Base-by-base conservation (phyloP, 2,888 invertebrate species). In the Meghimatium bilineatum region DNA sequence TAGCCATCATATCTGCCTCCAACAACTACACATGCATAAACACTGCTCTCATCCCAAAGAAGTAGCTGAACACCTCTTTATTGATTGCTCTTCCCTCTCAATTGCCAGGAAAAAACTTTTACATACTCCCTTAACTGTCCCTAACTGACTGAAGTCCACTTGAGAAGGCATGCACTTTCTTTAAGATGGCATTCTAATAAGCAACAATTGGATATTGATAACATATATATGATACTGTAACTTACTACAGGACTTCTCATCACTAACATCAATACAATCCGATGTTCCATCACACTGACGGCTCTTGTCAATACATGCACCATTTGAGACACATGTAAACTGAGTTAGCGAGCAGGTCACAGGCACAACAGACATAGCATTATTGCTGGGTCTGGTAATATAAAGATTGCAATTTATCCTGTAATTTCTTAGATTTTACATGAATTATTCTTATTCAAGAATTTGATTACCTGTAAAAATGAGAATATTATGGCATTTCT, bases 191-290 rank as follows among this genome's bases (percentile, higher is more conserved):
- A n/a, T n/a, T n/a, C n/a, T n/a, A n/a, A n/a, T n/a, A n/a, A n/a
- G n/a, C n/a, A n/a, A n/a, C n/a, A n/a, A n/a, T n/a, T n/a, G n/a
- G n/a, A n/a, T n/a, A n/a, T n/a, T n/a, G n/a, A n/a, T n/a, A n/a
- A n/a, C n/a, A n/a, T 34, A 60, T n/a, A 74, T 14, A 56, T 67
- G 6, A 56, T 38, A 29, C 52, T 44, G 14, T n/a, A 20, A 89
- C 91, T 87, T 87, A 92, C 92, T 90, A 89, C 93, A 93, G 0
- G 80, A 69, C n/a, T 79, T 86, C 86, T 92, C 93, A 89, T 92
- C 92, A 36, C 90, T 89, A 26, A 80, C 81, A 83, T 91, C 92
- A 26, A 84, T 14, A 83, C 93, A 93, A 85, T 93, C 91, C 3
- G 44, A 38, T 44, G 85, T 85, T 84, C 91, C 91, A 87, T 93